These are phyloP conservation scores for Abramis brama DNA, from an alignment of 2,113 vertebrate species.

Conservation along the genomic window DNA sequence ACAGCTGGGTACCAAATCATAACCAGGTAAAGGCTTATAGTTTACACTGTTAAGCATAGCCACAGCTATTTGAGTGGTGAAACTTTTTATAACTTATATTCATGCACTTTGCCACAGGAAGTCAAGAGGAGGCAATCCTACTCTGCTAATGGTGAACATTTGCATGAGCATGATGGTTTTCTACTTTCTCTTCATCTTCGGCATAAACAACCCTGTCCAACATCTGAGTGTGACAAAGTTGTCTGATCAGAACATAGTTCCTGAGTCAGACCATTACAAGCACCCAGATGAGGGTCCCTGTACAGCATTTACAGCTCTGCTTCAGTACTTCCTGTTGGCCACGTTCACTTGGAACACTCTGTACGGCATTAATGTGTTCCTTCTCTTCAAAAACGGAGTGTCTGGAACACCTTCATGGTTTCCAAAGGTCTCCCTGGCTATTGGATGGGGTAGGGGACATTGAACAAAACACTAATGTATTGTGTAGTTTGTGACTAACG, in stretches of 20 bases:
- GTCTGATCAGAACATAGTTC: neutral
- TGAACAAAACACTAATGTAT: constrained; percentile 1
- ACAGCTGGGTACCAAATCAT: constrained; percentile 63
- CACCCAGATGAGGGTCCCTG: constrained; percentile 39
- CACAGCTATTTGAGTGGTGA: neutral
- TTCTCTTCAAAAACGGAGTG: constrained; percentile 63
- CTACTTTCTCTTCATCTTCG: constrained; percentile 77
- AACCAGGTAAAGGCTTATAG: constrained; percentile 55
- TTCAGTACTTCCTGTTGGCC: constrained; percentile 76
- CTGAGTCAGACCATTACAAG: neutral
- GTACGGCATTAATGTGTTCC: constrained; percentile 66
- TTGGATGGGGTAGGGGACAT: constrained; percentile 67
- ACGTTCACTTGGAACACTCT: constrained; percentile 74
- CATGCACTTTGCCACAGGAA: constrained; percentile 59
- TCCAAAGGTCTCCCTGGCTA: constrained; percentile 31
- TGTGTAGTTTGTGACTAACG: neutral
- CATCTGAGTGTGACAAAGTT: neutral
- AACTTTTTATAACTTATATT: neutral
- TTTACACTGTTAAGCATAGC: neutral
- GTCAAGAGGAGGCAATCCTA: constrained; percentile 61
- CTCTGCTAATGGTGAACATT: constrained; percentile 70
- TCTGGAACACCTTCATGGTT: constrained; percentile 63
- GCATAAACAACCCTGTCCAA: constrained; percentile 66
- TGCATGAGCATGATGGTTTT: constrained; percentile 75
- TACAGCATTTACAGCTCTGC: constrained; percentile 56